Conservation (phyloP, 2,888 invertebrate genomes). For the Drosophila phalerata region DNA sequence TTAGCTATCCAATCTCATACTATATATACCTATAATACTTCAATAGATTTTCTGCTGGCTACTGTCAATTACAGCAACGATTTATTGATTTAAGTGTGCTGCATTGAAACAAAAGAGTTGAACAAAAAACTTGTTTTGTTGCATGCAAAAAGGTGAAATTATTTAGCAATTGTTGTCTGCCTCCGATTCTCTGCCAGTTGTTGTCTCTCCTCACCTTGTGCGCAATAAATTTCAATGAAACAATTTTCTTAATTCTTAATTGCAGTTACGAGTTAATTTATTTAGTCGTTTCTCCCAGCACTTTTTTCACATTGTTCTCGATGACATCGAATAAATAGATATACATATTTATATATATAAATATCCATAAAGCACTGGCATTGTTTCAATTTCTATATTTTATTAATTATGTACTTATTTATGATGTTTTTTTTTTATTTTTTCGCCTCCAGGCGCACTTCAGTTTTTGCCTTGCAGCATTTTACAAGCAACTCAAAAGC, state of each 20-base stretch:
- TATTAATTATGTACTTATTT: slow-evolving; percentile 54
- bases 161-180: slow-evolving; percentile 57
- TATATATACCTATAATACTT: neutral
- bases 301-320: slow-evolving; percentile 43
- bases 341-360: slow-evolving; percentile 2
- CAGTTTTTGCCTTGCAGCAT: slow-evolving; percentile 32
- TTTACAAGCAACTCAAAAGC: slow-evolving; percentile 47
- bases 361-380: slow-evolving; percentile 22
- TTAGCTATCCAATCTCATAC: neutral
- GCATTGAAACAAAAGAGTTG: slow-evolving; percentile 66
- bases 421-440: slow-evolving; percentile 16
- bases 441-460: slow-evolving; percentile 40
- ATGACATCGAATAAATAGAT: slow-evolving; percentile 21
- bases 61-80: slow-evolving; percentile 32
- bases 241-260: slow-evolving; percentile 66
- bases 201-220: slow-evolving; percentile 61
- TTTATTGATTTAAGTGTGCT: slow-evolving; percentile 44
- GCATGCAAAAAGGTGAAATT: slow-evolving; percentile 69
- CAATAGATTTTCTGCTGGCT: slow-evolving; percentile 8
- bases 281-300: slow-evolving; percentile 46
- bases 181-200: slow-evolving; percentile 13
- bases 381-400: slow-evolving; percentile 36
- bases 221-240: slow-evolving; percentile 62
- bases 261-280: slow-evolving; percentile 47
- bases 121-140: slow-evolving; percentile 60